Evolutionary conservation across 2,888 invertebrate genomes (phyloP).

Genomic region (Zonitis immaculata): DNA sequence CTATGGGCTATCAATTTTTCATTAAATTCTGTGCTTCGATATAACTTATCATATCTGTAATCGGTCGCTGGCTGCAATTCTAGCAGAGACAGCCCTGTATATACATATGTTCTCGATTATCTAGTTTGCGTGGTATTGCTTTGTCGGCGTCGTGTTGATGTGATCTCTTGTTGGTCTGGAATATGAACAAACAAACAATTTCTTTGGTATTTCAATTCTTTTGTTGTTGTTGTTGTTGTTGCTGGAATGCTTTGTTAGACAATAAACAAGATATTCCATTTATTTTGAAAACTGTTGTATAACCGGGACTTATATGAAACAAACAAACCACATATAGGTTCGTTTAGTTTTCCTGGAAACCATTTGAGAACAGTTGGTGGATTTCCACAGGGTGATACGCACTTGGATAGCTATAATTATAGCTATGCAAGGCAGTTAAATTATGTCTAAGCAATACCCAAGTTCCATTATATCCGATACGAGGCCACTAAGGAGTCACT

Average conservation of each 20-base stretch:
- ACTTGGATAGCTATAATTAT: slow-evolving; percentile 82
- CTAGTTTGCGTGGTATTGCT: slow-evolving; percentile 81
- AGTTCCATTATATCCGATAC: slow-evolving; percentile 77
- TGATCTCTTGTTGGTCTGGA: slow-evolving; percentile 47
- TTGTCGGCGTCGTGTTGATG: slow-evolving; percentile 63
- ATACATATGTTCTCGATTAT: no score
- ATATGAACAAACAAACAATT: slow-evolving; percentile 14
- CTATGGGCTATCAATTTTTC: no score
- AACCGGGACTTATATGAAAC: no score
- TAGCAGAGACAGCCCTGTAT: slow-evolving; percentile 77
- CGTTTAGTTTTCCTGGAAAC: slow-evolving; percentile 70
- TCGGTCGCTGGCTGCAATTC: slow-evolving; percentile 78
- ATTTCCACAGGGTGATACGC: slow-evolving; percentile 84
- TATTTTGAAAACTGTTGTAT: no score
- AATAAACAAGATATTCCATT: no score
- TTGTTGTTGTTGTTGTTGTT: no score
- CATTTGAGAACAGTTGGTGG: slow-evolving; percentile 85
- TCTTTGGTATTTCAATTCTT: no score
- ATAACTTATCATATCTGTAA: slow-evolving; percentile 74
- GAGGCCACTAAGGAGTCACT: slow-evolving; percentile 71
- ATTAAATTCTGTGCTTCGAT: slow-evolving; percentile 77
- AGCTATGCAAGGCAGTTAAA: slow-evolving; percentile 76
- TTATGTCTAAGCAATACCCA: slow-evolving; percentile 78
- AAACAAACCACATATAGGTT: no score
- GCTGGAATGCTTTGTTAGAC: no score